Evolutionary conservation across 2,797 vertebrate species (phyloP), one percentile per base, ranked within the genome.

Genomic region (Xenentodon cancila): DNA sequence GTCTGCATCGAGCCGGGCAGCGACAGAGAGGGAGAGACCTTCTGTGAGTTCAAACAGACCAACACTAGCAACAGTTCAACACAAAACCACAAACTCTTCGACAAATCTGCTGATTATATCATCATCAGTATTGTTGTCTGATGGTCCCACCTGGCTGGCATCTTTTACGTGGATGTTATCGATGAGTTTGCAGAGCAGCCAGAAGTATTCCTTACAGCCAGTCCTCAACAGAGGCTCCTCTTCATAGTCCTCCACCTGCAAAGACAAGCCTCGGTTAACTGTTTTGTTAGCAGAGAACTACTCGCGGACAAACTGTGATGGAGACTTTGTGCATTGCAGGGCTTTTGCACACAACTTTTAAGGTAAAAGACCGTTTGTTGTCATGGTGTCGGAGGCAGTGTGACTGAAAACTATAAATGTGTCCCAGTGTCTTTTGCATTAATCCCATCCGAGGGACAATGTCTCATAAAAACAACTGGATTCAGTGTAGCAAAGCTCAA

Each of bases 141-240:
- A 9, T 18, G 6, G 4, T 64, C 83, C 20, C 90, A 98, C 96
- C 95, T 99, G 97, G 89, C 95, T 96, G 69, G 97, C 96, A 54
- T 99, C 98, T 88, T 99, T 99, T 53, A 99, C 97, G 6, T 99
- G 98, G 89, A 99, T 99, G 91, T 99, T 99, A 91, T 99, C 97
- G 53, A 98, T 98, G 88, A 99, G 95, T 91, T 99, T 99, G 82
- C 98, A 99, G 42, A 99, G 95, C 81, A 99, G 93, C 98, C 98
- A 99, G 91, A 99, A 99, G 88, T 99, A 99, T 53, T 99, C 98
- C 82, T 98, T 99, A 92, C 98, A 99, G 77, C 98, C 98, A 3
- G 95, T 96, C 86, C 93, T 91, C 68, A 99, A 67, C 77, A 98
- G 88, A 27, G 95, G 94, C 90, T 99, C 98, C 80, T 99, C 97